Evolutionary conservation across 37 sponge, comb jelly and placozoan species (phyloP).

Genomic region (Ephydatia muelleri): DNA sequence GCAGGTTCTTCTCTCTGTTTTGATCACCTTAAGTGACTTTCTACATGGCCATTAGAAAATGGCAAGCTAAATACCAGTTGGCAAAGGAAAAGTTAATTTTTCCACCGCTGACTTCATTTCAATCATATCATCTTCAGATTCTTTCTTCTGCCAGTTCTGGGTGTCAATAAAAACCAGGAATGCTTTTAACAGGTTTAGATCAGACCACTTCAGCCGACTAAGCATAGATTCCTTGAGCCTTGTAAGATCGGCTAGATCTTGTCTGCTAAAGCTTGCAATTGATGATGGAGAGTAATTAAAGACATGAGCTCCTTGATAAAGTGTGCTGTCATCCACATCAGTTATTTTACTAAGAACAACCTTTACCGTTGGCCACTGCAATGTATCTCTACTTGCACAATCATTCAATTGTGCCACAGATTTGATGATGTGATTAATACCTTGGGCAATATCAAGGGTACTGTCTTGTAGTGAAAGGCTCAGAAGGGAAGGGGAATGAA

Average conservation of each 20-base stretch:
- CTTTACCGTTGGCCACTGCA: constrained; percentile 58
- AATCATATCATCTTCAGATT: background rate
- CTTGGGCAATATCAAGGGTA: constrained; percentile 29
- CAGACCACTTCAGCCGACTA: constrained; percentile 41
- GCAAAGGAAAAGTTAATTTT: constrained; percentile 37
- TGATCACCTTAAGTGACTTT: constrained; percentile 40
- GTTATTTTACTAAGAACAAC: constrained; percentile 13
- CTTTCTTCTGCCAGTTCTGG: constrained; percentile 21
- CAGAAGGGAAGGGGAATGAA: constrained; percentile 53
- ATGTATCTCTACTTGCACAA: constrained; percentile 22
- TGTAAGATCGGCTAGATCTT: constrained; percentile 24
- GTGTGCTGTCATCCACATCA: constrained; percentile 24
- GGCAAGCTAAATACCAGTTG: constrained; percentile 64
- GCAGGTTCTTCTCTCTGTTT: constrained; percentile 38
- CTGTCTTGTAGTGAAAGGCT: constrained; percentile 53
- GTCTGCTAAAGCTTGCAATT: background rate
- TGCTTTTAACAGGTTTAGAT: constrained; percentile 38
- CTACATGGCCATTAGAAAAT: constrained; percentile 53
- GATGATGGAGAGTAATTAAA: constrained; percentile 7
- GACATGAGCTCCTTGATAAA: constrained; percentile 46
- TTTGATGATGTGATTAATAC: constrained; percentile 58
- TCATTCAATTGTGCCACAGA: constrained; percentile 26
- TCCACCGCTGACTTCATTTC: constrained; percentile 42
- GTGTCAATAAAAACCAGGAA: constrained; percentile 50
- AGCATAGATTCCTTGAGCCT: constrained; percentile 37